phyloP scores from a whole-genome alignment of 2,888 invertebrate species.

The Macrosiphum euphorbiae region DNA sequence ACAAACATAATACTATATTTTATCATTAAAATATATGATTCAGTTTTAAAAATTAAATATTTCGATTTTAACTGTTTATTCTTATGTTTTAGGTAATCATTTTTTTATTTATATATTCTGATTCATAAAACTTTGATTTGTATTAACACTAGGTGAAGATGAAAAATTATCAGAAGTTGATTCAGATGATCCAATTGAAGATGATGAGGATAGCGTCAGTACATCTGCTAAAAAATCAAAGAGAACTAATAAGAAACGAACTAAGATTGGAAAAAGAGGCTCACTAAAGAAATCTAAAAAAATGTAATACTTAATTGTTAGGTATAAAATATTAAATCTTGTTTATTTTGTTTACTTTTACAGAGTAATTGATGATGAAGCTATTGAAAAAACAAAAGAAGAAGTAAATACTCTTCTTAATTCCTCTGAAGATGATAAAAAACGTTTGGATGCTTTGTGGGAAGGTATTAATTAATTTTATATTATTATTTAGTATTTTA shows the following conservation, averaged over 20 bases:
- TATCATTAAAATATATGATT: background rate
- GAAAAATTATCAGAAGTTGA: conserved; percentile 72
- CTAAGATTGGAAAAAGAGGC: conserved; percentile 66
- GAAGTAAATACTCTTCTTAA: conserved; percentile 41
- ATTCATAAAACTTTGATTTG: background rate
- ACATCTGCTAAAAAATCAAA: conserved; percentile 73
- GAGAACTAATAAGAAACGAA: conserved; percentile 68
- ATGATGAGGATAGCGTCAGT: conserved; percentile 76
- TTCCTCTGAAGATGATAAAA: conserved; percentile 74
- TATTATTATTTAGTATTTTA: background rate
- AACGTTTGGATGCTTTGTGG: conserved; percentile 83
- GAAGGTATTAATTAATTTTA: conserved; percentile 71
- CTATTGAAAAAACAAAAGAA: conserved; percentile 65
- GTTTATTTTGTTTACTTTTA: conserved; percentile 23
- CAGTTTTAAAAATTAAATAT: background rate
- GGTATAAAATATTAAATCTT: background rate
- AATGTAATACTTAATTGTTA: conserved; percentile 51
- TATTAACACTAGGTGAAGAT: conserved; percentile 71
- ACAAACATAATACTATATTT: background rate
- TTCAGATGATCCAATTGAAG: conserved; percentile 77
- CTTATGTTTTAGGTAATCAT: too few species aligned
- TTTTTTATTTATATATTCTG: background rate
- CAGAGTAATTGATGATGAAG: conserved; percentile 66
- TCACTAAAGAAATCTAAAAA: conserved; percentile 65
- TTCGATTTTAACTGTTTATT: background rate